Percentiles rank a stretch among this genome's conserved stretches.
phyloP scores from a whole-genome alignment of 1,140 invertebrate genomes.

The Paraescarpia echinospica region DNA sequence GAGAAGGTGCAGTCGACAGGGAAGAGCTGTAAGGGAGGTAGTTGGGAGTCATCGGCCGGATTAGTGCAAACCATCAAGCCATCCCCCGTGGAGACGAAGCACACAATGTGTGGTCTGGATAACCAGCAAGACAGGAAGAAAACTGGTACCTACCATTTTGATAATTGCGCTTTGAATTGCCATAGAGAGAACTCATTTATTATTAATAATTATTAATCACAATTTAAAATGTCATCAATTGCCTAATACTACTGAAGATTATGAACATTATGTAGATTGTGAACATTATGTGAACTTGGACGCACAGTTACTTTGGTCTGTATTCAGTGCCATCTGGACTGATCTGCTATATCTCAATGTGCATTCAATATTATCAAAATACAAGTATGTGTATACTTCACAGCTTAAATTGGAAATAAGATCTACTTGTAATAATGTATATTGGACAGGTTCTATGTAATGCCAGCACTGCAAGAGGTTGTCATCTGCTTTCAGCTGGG shows the following conservation, averaged over 20 bases:
- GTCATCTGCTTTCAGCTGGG: neutral
- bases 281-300: too few species aligned
- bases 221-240: too few species aligned
- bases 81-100: neutral
- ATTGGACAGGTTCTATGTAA: neutral
- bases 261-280: too few species aligned
- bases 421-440: neutral
- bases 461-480: neutral
- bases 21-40: neutral
- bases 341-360: too few species aligned
- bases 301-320: too few species aligned
- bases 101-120: neutral
- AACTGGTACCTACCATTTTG: neutral
- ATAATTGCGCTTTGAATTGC: too few species aligned
- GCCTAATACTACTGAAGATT: neutral
- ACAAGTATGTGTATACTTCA: neutral
- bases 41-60: neutral
- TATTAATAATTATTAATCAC: too few species aligned
- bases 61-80: neutral
- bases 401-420: neutral
- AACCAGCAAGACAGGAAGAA: neutral
- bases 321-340: too few species aligned
- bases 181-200: neutral
- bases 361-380: neutral
- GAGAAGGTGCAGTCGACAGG: neutral